Conservation (phyloP, 2,113 vertebrate genomes). For the Albula goreensis region DNA sequence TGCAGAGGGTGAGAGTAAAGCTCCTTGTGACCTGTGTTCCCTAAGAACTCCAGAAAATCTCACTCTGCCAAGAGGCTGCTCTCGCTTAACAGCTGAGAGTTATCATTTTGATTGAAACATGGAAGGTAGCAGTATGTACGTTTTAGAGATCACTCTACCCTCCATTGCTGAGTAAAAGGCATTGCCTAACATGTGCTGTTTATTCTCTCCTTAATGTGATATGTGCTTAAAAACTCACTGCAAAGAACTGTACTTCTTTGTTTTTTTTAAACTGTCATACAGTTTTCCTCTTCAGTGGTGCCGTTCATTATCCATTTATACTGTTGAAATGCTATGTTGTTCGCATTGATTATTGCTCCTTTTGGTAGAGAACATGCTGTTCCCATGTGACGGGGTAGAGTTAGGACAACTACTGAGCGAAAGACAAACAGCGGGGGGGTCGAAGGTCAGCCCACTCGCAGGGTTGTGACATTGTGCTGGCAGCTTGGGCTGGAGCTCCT, state of each 20-base stretch:
- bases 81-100: neutral
- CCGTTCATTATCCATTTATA: neutral
- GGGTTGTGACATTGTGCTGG: neutral
- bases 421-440: conserved; percentile 7
- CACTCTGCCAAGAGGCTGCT: neutral
- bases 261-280: neutral
- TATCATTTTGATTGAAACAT: neutral
- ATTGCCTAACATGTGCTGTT: neutral
- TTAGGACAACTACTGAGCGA: neutral
- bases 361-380: conserved; percentile 20
- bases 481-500: neutral
- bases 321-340: conserved; percentile 7
- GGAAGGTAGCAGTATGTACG: neutral
- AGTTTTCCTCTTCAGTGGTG: neutral
- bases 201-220: neutral
- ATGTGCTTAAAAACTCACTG: neutral
- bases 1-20: conserved; percentile 61
- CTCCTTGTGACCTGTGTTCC: neutral
- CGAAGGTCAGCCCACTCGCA: conserved; percentile 3
- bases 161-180: no score
- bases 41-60: neutral
- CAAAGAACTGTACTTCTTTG: neutral
- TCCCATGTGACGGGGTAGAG: neutral
- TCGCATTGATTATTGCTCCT: neutral
- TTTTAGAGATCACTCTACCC: no score